phyloP scores from a whole-genome alignment of 2,113 vertebrate genomes.

The Laterallus jamaicensis region DNA sequence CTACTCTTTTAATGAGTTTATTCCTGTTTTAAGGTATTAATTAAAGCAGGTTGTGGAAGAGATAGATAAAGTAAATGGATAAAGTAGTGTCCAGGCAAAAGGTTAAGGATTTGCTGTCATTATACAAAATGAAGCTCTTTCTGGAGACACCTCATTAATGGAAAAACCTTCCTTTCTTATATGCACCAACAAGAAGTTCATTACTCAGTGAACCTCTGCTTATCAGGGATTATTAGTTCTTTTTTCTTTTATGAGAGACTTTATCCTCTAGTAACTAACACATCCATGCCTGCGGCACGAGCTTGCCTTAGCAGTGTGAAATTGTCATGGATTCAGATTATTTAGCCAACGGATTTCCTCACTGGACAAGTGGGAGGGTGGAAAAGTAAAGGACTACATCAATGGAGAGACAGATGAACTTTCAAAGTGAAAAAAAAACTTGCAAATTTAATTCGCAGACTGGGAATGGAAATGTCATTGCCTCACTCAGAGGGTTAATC shows the following conservation, averaged over 20 bases:
- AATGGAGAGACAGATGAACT: constrained; percentile 54
- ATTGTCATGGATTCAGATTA: not conserved
- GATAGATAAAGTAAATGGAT: constrained; percentile 54
- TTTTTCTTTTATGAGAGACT: constrained; percentile 12
- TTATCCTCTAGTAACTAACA: constrained; percentile 12
- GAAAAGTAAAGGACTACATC: constrained; percentile 5
- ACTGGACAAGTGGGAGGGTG: not conserved
- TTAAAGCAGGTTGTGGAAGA: constrained; percentile 67
- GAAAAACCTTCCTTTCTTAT: constrained; percentile 50
- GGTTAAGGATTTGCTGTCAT: constrained; percentile 70
- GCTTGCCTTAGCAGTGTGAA: not conserved
- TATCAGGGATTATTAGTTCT: constrained; percentile 37
- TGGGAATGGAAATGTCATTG: constrained; percentile 84
- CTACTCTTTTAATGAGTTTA: constrained; percentile 76
- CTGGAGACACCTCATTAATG: constrained; percentile 62
- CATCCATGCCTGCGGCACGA: not conserved
- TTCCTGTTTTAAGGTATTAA: constrained; percentile 74
- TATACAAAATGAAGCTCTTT: constrained; percentile 59
- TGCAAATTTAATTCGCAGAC: constrained; percentile 84
- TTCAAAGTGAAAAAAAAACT: constrained; percentile 67
- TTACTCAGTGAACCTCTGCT: constrained; percentile 56
- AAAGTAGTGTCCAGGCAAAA: constrained; percentile 67
- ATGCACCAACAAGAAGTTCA: constrained; percentile 64
- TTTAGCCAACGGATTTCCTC: not conserved
- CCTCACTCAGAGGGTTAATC: constrained; percentile 83